Conservation (phyloP, 92 coral and sea anemone genomes). For the Actinostola sp. region DNA sequence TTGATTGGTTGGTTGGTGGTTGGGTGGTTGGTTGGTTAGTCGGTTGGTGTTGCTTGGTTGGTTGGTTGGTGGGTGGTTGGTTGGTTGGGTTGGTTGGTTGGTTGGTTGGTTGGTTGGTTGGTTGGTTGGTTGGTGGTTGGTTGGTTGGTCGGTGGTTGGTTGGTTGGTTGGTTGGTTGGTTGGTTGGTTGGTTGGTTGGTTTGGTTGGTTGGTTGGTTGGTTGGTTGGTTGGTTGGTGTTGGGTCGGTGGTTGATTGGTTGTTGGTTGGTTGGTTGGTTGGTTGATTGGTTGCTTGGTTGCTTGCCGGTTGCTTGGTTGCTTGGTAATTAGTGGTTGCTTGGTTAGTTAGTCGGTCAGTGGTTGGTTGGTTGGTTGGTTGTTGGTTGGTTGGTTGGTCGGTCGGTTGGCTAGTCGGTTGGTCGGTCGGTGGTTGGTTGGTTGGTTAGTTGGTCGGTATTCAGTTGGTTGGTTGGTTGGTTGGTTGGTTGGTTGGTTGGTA, state of each 20-base stretch:
- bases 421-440: no score
- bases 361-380: neutral
- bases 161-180: neutral
- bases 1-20: no score
- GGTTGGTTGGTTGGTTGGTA: no score
- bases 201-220: neutral
- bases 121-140: neutral
- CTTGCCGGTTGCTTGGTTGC: neutral
- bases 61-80: no score
- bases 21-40: no score
- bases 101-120: neutral
- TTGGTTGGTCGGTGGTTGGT: neutral
- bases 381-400: neutral
- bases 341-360: no score
- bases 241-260: neutral
- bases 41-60: no score
- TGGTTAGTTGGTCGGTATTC: no score
- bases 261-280: neutral
- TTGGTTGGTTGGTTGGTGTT: neutral
- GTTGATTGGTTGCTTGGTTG: slow-evolving; percentile 2
- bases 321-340: no score
- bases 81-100: no score
- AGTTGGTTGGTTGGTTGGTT: no score
- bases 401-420: no score
- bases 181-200: neutral